A percentile compares a stretch with the other conserved stretches of the same genome.
Evolutionary conservation across 2,113 vertebrate genomes (phyloP).

Genomic region (sheep (Ovis aries)): DNA sequence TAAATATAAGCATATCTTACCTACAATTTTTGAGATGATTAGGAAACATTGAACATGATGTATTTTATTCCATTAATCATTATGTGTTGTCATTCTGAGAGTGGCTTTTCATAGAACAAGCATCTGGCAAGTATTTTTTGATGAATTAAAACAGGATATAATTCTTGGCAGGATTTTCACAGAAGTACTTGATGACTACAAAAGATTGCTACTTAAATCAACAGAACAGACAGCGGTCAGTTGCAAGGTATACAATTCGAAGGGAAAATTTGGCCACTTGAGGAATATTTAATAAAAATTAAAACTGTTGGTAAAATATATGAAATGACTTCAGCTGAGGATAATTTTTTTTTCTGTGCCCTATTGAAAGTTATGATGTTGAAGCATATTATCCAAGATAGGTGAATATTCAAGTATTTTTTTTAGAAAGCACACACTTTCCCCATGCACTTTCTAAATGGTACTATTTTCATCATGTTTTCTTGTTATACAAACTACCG

Average conservation of each 20-base stretch:
- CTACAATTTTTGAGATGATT: not conserved
- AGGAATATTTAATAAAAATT: not conserved
- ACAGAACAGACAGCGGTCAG: not conserved
- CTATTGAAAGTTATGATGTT: not conserved
- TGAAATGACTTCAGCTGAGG: not conserved
- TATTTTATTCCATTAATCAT: not conserved
- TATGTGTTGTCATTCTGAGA: not conserved
- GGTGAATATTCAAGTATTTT: not conserved
- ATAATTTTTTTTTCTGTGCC: not conserved
- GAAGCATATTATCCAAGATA: not conserved
- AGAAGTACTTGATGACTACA: not conserved
- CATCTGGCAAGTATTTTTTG: not conserved
- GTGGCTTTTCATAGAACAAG: not conserved
- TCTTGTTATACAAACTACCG: not conserved
- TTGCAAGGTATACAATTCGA: not conserved
- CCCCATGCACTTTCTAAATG: not conserved
- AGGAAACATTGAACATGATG: not conserved
- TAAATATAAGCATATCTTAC: not conserved
- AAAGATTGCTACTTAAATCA: not conserved
- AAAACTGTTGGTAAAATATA: not conserved
- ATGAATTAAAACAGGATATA: not conserved
- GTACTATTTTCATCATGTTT: not conserved
- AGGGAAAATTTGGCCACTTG: not conserved
- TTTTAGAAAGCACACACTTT: not conserved
- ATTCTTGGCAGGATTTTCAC: not conserved